phyloP scores from a whole-genome alignment of 2,113 vertebrate species.

The Rhea pennata region DNA sequence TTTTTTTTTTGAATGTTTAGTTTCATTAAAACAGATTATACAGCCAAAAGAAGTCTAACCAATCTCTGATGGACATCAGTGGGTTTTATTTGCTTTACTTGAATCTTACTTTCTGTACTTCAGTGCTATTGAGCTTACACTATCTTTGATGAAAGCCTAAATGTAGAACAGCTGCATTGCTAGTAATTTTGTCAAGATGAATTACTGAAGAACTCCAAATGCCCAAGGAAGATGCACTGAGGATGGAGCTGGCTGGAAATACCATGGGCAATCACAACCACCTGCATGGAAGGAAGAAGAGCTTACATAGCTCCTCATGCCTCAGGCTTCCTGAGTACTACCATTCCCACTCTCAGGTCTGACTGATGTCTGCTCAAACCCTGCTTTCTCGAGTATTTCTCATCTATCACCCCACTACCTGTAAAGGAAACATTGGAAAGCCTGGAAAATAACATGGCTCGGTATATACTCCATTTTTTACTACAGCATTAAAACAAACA shows the following conservation, averaged over 20 bases:
- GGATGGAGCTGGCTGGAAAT: not conserved
- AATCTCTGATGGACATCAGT: not conserved
- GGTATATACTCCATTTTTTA: not conserved
- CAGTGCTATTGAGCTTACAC: not conserved
- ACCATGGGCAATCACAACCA: not conserved
- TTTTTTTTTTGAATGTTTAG: not conserved
- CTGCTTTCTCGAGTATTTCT: not conserved
- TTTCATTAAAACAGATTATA: not conserved
- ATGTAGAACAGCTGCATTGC: not conserved
- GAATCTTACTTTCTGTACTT: not conserved
- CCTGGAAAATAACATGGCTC: not conserved
- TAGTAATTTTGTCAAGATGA: not conserved
- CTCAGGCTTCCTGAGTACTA: not conserved
- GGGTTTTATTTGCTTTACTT: not conserved
- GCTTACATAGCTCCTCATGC: not conserved
- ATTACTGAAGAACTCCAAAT: not conserved
- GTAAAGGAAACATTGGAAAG: not conserved
- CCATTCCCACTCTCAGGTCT: not conserved
- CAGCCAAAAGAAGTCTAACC: not conserved
- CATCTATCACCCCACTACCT: not conserved
- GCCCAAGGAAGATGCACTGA: not conserved
- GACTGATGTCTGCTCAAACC: not conserved
- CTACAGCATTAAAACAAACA: conserved; percentile 28
- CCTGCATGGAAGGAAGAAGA: not conserved
- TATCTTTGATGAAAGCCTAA: not conserved